phyloP scores from a whole-genome alignment of 2,888 invertebrate genomes.

The Odontocerum albicorne region DNA sequence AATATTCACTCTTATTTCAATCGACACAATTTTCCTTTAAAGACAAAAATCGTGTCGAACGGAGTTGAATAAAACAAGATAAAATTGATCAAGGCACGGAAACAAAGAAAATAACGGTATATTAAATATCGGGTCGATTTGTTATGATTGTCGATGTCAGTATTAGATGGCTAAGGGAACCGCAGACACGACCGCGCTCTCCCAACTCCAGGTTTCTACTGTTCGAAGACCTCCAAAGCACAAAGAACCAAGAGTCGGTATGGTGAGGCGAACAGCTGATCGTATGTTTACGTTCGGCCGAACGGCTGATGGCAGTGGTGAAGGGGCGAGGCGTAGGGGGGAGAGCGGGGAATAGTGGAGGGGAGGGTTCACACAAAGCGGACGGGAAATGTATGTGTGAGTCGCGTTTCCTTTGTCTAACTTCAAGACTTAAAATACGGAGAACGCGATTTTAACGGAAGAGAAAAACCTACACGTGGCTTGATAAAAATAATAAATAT shows the following conservation, averaged over 20 bases:
- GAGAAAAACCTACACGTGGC: too few species aligned
- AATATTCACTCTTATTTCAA: too few species aligned
- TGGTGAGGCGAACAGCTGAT: conserved; percentile 18
- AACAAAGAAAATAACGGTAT: too few species aligned
- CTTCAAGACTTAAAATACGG: too few species aligned
- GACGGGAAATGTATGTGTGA: conserved; percentile 3
- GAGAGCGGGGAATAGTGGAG: not conserved
- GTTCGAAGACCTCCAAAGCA: conserved; percentile 12
- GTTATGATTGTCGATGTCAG: conserved; percentile 11
- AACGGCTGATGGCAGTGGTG: conserved; percentile 10
- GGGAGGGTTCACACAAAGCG: conserved; percentile 4
- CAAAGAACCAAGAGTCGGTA: conserved; percentile 16
- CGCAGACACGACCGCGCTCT: conserved; percentile 6
- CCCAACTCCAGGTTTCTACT: conserved; percentile 19
- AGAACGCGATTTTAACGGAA: too few species aligned
- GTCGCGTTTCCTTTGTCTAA: too few species aligned
- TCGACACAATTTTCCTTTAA: too few species aligned
- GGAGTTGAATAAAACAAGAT: too few species aligned
- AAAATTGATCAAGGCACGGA: too few species aligned
- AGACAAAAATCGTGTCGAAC: too few species aligned
- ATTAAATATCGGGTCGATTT: conserved; percentile 1
- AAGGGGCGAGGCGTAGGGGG: not conserved
- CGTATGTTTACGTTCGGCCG: conserved; percentile 24
- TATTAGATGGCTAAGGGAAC: conserved; percentile 10
- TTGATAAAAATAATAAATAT: too few species aligned